Conservation (phyloP, 2,888 invertebrate species). For the Netelia virgata region DNA sequence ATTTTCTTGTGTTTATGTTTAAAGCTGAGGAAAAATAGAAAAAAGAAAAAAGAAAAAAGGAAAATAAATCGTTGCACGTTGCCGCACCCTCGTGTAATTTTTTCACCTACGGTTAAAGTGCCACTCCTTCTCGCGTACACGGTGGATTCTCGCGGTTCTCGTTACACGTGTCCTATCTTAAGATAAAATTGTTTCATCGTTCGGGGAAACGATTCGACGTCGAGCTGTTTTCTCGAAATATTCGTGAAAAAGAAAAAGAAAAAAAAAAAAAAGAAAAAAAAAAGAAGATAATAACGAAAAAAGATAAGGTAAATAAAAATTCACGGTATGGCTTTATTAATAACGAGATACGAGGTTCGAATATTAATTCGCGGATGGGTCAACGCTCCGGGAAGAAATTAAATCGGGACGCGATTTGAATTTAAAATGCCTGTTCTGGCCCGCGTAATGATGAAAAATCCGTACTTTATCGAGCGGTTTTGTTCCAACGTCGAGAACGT, state of each 20-base stretch:
- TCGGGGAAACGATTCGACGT: neutral
- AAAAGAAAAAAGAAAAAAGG: neutral
- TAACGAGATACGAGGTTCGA: neutral
- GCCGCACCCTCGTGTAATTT: constrained; percentile 39
- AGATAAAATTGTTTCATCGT: constrained; percentile 1
- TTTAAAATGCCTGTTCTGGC: neutral
- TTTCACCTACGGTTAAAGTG: constrained; percentile 16
- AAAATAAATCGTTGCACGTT: constrained; percentile 15
- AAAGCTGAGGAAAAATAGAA: no score
- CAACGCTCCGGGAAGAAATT: no score
- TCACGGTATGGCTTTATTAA: neutral
- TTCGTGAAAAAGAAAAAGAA: neutral
- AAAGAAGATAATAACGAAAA: neutral
- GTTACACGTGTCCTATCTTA: neutral
- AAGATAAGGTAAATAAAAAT: neutral
- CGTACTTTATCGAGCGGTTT: constrained; percentile 13
- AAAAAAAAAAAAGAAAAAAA: neutral
- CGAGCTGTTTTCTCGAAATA: neutral
- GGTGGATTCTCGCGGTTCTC: neutral
- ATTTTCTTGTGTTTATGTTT: no score
- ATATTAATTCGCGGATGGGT: neutral
- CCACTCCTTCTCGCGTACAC: constrained; percentile 22
- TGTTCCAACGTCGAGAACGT: constrained; percentile 31
- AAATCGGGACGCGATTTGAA: no score
- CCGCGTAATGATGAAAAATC: neutral